These are phyloP conservation scores for Philaethria dido DNA, from an alignment of 2,888 invertebrate species.

Conservation along the genomic window DNA sequence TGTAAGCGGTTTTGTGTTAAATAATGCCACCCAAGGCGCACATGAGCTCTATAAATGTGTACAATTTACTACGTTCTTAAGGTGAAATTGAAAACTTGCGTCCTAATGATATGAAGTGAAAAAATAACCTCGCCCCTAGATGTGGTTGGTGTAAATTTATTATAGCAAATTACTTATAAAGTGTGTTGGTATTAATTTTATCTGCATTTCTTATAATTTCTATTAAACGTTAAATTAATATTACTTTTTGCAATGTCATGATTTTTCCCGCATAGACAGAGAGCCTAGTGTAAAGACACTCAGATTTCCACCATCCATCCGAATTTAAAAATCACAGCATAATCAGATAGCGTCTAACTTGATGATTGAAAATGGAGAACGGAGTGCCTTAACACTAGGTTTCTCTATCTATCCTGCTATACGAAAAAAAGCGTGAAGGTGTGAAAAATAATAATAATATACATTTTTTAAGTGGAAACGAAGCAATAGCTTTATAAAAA, in stretches of 20 bases:
- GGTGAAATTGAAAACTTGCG: conserved; percentile 74
- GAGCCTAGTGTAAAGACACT: no score
- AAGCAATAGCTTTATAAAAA: no score
- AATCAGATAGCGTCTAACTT: no score
- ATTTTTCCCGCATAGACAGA: no score
- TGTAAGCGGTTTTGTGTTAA: conserved; percentile 11
- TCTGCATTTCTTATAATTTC: neutral
- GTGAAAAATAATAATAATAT: no score
- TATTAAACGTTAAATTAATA: neutral
- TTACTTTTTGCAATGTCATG: neutral
- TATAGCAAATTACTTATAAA: conserved; percentile 6
- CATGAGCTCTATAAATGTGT: conserved; percentile 72
- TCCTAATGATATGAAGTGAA: conserved; percentile 60
- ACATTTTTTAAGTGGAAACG: no score
- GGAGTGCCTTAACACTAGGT: no score
- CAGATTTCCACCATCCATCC: no score
- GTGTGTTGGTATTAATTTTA: neutral
- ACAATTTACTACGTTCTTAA: conserved; percentile 77
- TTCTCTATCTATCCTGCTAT: no score
- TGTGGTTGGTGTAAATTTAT: conserved; percentile 4
- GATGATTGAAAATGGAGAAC: no score
- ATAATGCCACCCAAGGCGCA: conserved; percentile 72
- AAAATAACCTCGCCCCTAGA: conserved; percentile 41
- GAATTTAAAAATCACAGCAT: no score
- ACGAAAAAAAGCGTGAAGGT: no score